These are phyloP conservation scores for Lepus townsendii DNA, from an alignment of 2,797 vertebrate species.

Conservation along the genomic window DNA sequence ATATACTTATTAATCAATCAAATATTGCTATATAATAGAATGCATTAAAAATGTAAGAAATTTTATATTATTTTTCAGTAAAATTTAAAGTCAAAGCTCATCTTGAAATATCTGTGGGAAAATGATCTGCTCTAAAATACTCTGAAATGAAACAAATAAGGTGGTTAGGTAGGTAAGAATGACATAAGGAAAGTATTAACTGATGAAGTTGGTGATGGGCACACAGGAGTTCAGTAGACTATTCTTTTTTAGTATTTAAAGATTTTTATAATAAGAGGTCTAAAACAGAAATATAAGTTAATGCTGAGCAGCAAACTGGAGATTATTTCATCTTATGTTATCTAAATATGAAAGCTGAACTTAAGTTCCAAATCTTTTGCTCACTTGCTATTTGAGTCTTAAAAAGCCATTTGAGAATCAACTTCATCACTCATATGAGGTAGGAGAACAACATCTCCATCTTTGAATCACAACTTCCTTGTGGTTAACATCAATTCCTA, in stretches of 20 bases:
- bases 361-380: not conserved
- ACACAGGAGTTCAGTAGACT: not conserved
- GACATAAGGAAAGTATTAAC: not conserved
- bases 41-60: not conserved
- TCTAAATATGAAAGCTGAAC: not conserved
- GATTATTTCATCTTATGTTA: not conserved
- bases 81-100: conserved; percentile 24
- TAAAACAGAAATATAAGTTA: not conserved
- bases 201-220: not conserved
- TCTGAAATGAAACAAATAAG: not conserved
- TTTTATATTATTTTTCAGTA: conserved; percentile 9
- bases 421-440: not conserved
- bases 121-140: conserved; percentile 28
- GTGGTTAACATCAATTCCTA: conserved; percentile 17
- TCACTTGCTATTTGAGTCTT: conserved; percentile 5
- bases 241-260: not conserved
- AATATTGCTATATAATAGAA: not conserved
- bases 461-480: conserved; percentile 28
- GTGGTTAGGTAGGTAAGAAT: not conserved
- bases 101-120: not conserved
- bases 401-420: not conserved
- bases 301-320: not conserved
- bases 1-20: not conserved
- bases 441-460: not conserved
- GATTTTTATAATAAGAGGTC: not conserved